A percentile compares a stretch with the other conserved stretches of the same genome.
These are phyloP conservation scores for Kryphioiulus occultus DNA, from an alignment of 2,888 invertebrate species.

Conservation along the genomic window DNA sequence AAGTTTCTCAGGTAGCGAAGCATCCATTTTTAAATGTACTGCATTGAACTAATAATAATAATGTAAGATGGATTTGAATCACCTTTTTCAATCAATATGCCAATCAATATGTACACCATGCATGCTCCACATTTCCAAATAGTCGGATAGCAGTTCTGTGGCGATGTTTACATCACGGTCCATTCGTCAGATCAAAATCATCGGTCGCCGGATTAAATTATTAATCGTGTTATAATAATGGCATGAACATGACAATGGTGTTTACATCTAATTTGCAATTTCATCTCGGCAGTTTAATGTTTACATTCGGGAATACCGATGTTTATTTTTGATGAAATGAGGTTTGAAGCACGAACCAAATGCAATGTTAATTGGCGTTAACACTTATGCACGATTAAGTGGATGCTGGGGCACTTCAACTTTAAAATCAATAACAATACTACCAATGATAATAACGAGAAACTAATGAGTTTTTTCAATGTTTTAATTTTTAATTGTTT, in stretches of 20 bases:
- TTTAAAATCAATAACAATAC: neutral
- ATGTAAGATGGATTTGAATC: neutral
- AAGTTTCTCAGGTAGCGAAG: neutral
- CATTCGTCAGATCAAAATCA: neutral
- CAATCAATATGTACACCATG: neutral
- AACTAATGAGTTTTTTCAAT: neutral
- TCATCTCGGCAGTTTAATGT: neutral
- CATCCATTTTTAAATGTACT: too few species aligned
- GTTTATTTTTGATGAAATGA: slow-evolving; percentile 13
- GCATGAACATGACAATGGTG: neutral
- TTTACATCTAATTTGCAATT: neutral
- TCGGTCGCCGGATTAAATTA: neutral
- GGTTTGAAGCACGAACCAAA: neutral
- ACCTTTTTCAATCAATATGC: neutral
- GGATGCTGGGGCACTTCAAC: neutral
- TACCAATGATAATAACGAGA: neutral
- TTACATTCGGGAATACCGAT: neutral
- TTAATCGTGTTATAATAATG: slow-evolving; percentile 11
- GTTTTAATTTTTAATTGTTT: too few species aligned
- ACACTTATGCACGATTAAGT: neutral
- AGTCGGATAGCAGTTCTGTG: too few species aligned
- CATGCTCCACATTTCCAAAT: neutral
- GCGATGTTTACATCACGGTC: neutral
- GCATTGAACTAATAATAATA: neutral
- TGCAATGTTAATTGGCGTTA: neutral